phyloP scores from a whole-genome alignment of 1,140 invertebrate genomes.

The Platyscapa corneri region DNA sequence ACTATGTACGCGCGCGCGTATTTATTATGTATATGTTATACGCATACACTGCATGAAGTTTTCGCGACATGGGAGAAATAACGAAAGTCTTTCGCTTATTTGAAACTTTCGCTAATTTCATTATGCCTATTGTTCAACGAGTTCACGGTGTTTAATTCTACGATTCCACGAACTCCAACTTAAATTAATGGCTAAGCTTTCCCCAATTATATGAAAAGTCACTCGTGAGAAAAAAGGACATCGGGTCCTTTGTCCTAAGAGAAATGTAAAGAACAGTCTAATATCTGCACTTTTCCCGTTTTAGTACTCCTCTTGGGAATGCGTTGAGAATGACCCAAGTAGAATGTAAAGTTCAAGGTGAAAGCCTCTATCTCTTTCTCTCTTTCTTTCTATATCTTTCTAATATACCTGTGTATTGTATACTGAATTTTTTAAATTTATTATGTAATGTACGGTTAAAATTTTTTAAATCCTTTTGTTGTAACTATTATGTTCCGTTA shows the following conservation, averaged over 20 bases:
- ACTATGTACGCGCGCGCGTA: too few relatives aligned
- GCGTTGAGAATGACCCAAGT: not conserved
- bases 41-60: not conserved
- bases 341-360: constrained; percentile 47
- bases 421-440: not conserved
- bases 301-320: constrained; percentile 8
- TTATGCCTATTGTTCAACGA: not conserved
- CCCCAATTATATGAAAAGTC: not conserved
- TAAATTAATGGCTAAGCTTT: not conserved
- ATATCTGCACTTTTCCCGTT: not conserved
- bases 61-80: not conserved
- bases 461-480: not conserved
- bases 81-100: not conserved
- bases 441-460: not conserved
- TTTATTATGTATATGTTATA: too few relatives aligned
- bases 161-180: not conserved
- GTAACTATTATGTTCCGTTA: not conserved
- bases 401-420: not conserved
- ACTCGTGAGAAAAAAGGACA: not conserved
- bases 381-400: not conserved
- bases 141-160: not conserved
- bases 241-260: not conserved
- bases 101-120: constrained; percentile 15
- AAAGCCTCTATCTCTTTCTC: not conserved
- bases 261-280: not conserved